Conservation (phyloP, 2,888 invertebrate species). For the Agrotis segetum region DNA sequence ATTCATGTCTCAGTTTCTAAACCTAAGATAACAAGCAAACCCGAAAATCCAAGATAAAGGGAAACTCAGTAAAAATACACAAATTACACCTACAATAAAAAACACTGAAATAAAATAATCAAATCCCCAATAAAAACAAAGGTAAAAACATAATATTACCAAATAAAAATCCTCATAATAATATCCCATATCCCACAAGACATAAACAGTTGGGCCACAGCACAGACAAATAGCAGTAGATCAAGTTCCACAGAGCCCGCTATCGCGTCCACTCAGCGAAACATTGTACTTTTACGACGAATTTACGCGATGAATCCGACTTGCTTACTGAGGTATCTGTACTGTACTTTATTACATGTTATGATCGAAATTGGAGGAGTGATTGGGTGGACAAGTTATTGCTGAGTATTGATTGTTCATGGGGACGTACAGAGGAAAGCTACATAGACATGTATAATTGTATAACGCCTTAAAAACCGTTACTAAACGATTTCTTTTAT, state of each 20-base stretch:
- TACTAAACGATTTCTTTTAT: too few relatives aligned
- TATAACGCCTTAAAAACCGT: too few relatives aligned
- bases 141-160: background rate
- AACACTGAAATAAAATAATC: background rate
- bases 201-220: constrained; percentile 33
- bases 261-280: constrained; percentile 40
- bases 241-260: constrained; percentile 33
- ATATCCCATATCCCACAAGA: constrained; percentile 7
- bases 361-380: constrained; percentile 29
- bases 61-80: background rate
- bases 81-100: background rate
- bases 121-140: background rate
- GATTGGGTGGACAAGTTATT: background rate
- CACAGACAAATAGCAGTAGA: constrained; percentile 35
- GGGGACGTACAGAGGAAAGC: background rate
- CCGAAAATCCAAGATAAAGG: too few relatives aligned
- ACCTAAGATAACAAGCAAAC: too few relatives aligned
- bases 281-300: constrained; percentile 51
- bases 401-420: background rate
- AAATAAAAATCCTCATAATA: constrained; percentile 14
- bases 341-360: constrained; percentile 59
- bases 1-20: too few relatives aligned
- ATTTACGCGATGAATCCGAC: constrained; percentile 38
- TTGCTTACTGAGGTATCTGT: constrained; percentile 50
- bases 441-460: background rate